These are phyloP conservation scores for Apis dorsata DNA, from an alignment of 1,140 invertebrate species.

Conservation along the genomic window DNA sequence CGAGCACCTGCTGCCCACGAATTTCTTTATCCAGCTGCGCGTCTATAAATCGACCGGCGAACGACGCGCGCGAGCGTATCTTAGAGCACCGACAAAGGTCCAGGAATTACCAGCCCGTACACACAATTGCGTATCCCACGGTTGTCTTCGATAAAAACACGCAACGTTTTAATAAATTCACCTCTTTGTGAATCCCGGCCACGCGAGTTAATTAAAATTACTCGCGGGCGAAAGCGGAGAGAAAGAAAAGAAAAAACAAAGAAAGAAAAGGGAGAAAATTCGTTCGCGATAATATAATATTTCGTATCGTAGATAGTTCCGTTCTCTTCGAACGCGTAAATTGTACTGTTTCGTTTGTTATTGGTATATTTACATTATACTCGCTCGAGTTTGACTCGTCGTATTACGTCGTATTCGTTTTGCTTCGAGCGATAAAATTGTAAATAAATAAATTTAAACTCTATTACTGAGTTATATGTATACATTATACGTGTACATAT, in stretches of 20 bases:
- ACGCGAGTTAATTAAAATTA: slow-evolving; percentile 26
- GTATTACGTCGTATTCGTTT: no score
- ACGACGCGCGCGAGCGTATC: slow-evolving; percentile 40
- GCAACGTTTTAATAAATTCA: slow-evolving; percentile 22
- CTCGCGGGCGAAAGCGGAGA: neutral
- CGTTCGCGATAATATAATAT: neutral
- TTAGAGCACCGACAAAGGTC: slow-evolving; percentile 48
- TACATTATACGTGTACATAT: no score
- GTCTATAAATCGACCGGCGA: slow-evolving; percentile 60
- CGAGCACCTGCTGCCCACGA: slow-evolving; percentile 58
- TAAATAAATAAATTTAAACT: no score
- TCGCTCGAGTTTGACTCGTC: no score
- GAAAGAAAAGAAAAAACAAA: no score
- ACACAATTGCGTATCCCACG: neutral
- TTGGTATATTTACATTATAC: no score
- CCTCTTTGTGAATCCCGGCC: neutral
- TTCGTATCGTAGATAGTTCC: no score
- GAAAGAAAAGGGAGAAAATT: neutral
- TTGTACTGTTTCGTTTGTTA: no score
- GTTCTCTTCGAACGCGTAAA: neutral
- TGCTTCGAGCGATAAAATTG: no score
- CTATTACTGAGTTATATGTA: no score
- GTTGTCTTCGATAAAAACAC: neutral
- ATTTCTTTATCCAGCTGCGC: slow-evolving; percentile 63
- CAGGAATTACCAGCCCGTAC: slow-evolving; percentile 44